These are phyloP conservation scores for Microtus ochrogaster DNA, from an alignment of 2,113 vertebrate genomes.

Conservation along the genomic window DNA sequence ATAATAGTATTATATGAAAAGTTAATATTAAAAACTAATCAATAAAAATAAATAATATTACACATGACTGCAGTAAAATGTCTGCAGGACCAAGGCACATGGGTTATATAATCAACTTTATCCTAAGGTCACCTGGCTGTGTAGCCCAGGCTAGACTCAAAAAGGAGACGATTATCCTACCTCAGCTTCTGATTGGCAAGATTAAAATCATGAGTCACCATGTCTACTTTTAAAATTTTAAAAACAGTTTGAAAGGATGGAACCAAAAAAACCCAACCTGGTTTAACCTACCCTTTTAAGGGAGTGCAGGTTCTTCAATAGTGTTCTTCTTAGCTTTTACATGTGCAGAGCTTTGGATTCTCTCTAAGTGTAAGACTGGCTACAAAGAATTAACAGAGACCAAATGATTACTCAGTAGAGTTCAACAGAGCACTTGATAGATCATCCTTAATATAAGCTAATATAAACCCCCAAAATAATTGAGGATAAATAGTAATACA, in stretches of 20 bases:
- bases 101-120: background rate
- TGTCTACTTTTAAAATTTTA: background rate
- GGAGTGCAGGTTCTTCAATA: background rate
- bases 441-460: conserved; percentile 9
- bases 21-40: conserved; percentile 1
- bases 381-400: conserved; percentile 14
- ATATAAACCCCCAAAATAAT: conserved; percentile 47
- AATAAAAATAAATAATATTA: background rate
- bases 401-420: background rate
- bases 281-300: background rate
- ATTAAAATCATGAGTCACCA: background rate
- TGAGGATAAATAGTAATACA: conserved; percentile 38
- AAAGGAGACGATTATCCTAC: too few species aligned
- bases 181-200: background rate
- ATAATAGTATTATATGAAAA: background rate
- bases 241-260: background rate
- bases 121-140: background rate
- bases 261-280: background rate
- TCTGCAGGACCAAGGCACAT: background rate
- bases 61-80: background rate
- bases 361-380: background rate
- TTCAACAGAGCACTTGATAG: background rate
- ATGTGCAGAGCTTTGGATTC: background rate
- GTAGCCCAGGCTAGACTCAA: background rate
- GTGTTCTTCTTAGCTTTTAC: background rate